Evolutionary conservation across 2,797 vertebrate genomes (phyloP).

Genomic region (Helicolenus hilgendorfi): DNA sequence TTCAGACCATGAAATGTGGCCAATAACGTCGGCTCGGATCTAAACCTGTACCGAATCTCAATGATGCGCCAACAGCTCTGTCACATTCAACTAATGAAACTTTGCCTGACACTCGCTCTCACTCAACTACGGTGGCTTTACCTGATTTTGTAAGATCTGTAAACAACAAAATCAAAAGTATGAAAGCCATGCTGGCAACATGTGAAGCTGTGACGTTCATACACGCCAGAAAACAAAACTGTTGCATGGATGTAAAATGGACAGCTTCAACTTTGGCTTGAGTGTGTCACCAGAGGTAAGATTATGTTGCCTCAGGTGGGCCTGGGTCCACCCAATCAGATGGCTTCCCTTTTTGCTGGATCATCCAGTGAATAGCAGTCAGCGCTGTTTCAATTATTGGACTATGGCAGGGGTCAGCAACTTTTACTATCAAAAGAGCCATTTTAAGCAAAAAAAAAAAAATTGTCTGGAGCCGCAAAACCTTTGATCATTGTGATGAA

Average conservation of each 20-base stretch:
- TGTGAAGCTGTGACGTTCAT: neutral
- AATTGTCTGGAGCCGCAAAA: too few species aligned
- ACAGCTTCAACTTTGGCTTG: neutral
- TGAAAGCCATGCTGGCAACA: neutral
- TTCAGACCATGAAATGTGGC: slow-evolving; percentile 80
- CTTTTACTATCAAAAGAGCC: too few species aligned
- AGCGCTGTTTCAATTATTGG: too few species aligned
- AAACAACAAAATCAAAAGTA: neutral
- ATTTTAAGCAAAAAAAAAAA: too few species aligned
- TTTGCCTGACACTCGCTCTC: slow-evolving; percentile 21
- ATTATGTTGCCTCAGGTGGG: too few species aligned
- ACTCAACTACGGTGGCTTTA: neutral
- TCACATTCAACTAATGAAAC: slow-evolving; percentile 53
- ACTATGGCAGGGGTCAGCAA: too few species aligned
- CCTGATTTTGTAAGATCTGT: too few species aligned
- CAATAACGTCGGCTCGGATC: slow-evolving; percentile 69
- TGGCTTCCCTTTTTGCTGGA: too few species aligned
- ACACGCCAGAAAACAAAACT: neutral
- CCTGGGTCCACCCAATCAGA: too few species aligned
- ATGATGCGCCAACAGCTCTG: slow-evolving; percentile 59
- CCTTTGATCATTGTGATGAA: too few species aligned
- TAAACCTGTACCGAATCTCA: slow-evolving; percentile 72
- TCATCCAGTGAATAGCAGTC: too few species aligned
- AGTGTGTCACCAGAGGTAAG: neutral
- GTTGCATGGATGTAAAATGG: neutral